phyloP scores from a whole-genome alignment of 2,888 invertebrate genomes.

The Leucoma salicis region DNA sequence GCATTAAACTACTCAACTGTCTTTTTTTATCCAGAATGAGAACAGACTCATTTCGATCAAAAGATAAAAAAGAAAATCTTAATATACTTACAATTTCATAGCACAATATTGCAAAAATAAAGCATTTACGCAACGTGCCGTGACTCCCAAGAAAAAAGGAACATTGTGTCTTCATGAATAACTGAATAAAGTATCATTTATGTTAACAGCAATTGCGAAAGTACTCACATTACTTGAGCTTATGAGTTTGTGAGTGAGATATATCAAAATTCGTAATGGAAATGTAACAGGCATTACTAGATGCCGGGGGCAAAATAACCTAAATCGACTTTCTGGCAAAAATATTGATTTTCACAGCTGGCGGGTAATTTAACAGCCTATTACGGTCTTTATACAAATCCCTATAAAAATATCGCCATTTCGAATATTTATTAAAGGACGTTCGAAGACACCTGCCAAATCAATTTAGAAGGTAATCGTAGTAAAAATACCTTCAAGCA shows the following conservation, averaged over 20 bases:
- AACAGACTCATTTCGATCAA: too few species aligned
- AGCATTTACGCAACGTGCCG: not conserved
- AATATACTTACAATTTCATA: not conserved
- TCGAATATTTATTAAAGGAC: slow-evolving; percentile 10
- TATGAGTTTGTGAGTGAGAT: not conserved
- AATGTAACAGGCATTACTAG: slow-evolving; percentile 3
- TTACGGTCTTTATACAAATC: not conserved
- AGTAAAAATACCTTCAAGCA: not conserved
- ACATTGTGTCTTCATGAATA: not conserved
- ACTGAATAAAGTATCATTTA: not conserved
- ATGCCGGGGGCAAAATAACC: not conserved
- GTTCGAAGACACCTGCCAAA: not conserved
- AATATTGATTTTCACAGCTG: not conserved
- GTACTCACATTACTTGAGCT: not conserved
- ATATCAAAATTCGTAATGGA: not conserved
- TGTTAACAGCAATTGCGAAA: not conserved
- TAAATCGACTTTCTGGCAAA: not conserved
- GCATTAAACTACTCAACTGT: too few species aligned
- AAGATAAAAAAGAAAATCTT: too few species aligned
- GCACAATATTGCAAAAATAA: not conserved
- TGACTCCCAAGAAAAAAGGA: not conserved
- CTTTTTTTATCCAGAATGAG: too few species aligned
- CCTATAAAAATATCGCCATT: slow-evolving; percentile 3
- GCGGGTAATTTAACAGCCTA: slow-evolving; percentile 1
- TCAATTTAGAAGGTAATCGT: not conserved